Evolutionary conservation across 2,113 vertebrate genomes (phyloP), one percentile per base, ranked within the genome.

Genomic region (Syngnathoides biaculeatus): DNA sequence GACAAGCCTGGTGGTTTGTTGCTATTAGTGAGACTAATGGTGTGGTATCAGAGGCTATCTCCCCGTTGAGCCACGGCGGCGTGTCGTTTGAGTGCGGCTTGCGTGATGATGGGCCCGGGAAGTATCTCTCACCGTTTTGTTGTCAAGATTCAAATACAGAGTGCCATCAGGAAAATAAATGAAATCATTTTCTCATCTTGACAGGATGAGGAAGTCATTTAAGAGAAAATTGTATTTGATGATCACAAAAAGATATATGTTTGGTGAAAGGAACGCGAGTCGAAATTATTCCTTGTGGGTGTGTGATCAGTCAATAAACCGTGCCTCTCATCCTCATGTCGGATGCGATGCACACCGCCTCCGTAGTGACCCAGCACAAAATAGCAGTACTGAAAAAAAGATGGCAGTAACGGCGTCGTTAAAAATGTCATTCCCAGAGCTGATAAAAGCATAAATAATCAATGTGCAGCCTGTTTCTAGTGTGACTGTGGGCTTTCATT

Each of bases 91-190:
- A 45, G 14, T 45, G 45, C 26, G 26, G 14, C 68, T 66, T 2
- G 27, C 48, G 0, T 24, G 55, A 72, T 74, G 59, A 70, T 64
- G 73, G 57, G 63, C 38, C 2, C 39, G 30, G 74, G 71, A 77
- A 86, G 81, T 64, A 64, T 47, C 64, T 67, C 7, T 80, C 79
- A 89, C 83, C 78, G 83, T 87, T 83, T 26, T 55, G 52, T 55
- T 26, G 45, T 47, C 19, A 47, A 47, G 15, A 47, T 47, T 47
- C 15, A 47, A 47, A 47, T 19, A 17, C 45, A 5, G 45, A 47
- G 45, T 47, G 13, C 45, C 45, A 3, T 47, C 17, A 15, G 17
- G 45, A 47, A 47, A 5, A 3, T 47, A 19, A 47, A 47, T 47
- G 4, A 47, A 47, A 15, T 5, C 17, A 5, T 47, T 47, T 47